phyloP scores from a whole-genome alignment of 2,113 vertebrate species.

The Hydropotes inermis region DNA sequence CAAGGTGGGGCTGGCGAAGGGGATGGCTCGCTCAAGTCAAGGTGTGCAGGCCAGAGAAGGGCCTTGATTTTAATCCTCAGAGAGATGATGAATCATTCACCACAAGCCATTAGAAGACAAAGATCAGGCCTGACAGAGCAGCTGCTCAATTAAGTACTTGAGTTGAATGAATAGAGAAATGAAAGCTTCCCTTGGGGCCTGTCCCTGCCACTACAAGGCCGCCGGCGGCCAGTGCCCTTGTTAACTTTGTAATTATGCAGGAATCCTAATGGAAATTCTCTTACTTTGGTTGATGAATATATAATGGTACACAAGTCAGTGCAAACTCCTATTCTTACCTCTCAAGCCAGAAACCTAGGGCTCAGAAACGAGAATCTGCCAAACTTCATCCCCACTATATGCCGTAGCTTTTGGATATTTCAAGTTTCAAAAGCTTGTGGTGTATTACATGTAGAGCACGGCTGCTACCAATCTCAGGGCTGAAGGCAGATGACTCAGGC shows the following conservation, averaged over 20 bases:
- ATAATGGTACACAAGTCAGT: fast-evolving
- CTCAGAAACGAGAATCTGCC: background rate
- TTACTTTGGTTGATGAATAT: background rate
- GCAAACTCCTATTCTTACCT: background rate
- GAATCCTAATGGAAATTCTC: background rate
- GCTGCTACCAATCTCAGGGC: background rate
- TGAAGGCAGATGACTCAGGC: background rate
- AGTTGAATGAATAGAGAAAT: background rate
- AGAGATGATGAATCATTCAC: background rate
- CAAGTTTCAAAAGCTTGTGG: background rate
- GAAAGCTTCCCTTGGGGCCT: too few relatives aligned
- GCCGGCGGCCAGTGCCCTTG: background rate
- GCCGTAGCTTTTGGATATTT: background rate
- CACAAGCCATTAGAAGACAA: background rate
- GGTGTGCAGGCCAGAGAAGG: background rate
- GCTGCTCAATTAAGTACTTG: background rate
- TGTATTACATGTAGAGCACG: background rate
- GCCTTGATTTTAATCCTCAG: background rate
- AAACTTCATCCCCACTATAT: background rate
- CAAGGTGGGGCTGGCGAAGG: background rate
- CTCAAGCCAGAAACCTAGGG: background rate
- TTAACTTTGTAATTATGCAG: fast-evolving
- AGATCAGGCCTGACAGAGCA: too few relatives aligned
- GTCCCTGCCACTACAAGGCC: background rate
- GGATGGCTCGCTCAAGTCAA: fast-evolving